A percentile compares a stretch with the other conserved stretches of the same genome.
Evolutionary conservation across 2,888 invertebrate species (phyloP).

Genomic region (Lasioglossum calceatum): DNA sequence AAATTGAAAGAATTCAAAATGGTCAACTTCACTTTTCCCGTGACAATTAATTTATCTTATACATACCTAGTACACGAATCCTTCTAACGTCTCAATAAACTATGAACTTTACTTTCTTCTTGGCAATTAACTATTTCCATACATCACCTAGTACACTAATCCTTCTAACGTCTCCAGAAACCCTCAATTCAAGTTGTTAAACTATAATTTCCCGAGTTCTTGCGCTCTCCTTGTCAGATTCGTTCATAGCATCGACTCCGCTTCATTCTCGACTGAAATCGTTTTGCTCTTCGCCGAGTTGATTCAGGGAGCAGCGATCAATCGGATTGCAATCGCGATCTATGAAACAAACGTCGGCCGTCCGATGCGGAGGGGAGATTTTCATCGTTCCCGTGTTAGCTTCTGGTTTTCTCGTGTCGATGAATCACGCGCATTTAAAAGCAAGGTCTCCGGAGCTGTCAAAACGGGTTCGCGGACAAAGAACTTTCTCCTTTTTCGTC

Average conservation of each 20-base stretch:
- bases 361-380: background rate
- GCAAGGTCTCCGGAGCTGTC: conserved; percentile 32
- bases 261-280: background rate
- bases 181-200: too few relatives aligned
- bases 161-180: too few relatives aligned
- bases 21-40: too few relatives aligned
- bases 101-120: too few relatives aligned
- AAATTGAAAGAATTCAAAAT: too few relatives aligned
- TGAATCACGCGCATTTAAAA: conserved; percentile 39
- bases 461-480: conserved; percentile 38
- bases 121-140: background rate
- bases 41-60: too few relatives aligned
- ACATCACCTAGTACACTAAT: too few relatives aligned
- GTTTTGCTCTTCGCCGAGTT: background rate
- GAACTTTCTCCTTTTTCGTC: conserved; percentile 20
- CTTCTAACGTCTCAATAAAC: too few relatives aligned
- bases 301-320: background rate
- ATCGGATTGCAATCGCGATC: background rate
- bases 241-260: too few relatives aligned
- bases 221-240: background rate
- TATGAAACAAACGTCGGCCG: background rate
- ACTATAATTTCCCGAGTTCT: background rate
- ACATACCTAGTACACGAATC: too few relatives aligned
- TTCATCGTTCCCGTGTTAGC: background rate
- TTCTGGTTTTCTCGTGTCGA: background rate